Evolutionary conservation across 1,140 invertebrate species (phyloP).

Genomic region (Brachionus angularis): DNA sequence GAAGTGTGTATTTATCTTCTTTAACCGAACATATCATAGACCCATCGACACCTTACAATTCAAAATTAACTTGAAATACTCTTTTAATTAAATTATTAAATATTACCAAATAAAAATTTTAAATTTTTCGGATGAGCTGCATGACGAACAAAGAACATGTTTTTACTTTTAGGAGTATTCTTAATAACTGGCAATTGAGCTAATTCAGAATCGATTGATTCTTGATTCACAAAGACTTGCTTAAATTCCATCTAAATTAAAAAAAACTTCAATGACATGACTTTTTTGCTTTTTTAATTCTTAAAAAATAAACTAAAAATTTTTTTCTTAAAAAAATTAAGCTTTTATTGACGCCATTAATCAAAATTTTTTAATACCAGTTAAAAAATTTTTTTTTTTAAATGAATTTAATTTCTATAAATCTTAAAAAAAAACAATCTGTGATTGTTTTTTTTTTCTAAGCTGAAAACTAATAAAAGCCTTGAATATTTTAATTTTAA

Average conservation of each 20-base stretch:
- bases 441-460: no score
- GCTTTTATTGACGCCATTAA: no score
- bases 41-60: conserved; percentile 24
- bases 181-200: background rate
- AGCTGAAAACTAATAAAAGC: no score
- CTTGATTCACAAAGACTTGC: background rate
- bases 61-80: conserved; percentile 1
- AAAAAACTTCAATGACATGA: no score
- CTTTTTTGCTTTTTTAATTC: no score
- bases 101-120: conserved; percentile 19
- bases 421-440: no score
- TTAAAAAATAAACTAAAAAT: no score
- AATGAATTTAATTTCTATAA: no score
- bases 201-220: background rate
- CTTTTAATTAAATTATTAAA: background rate
- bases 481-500: no score
- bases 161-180: background rate
- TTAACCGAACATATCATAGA: conserved; percentile 36
- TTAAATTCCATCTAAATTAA: background rate
- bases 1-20: conserved; percentile 24
- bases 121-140: conserved; percentile 18
- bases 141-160: conserved; percentile 41
- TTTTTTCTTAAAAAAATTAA: no score
- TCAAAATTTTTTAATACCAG: no score
- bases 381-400: no score